These are phyloP conservation scores for Elegia similella DNA, from an alignment of 2,888 invertebrate species.

Conservation along the genomic window DNA sequence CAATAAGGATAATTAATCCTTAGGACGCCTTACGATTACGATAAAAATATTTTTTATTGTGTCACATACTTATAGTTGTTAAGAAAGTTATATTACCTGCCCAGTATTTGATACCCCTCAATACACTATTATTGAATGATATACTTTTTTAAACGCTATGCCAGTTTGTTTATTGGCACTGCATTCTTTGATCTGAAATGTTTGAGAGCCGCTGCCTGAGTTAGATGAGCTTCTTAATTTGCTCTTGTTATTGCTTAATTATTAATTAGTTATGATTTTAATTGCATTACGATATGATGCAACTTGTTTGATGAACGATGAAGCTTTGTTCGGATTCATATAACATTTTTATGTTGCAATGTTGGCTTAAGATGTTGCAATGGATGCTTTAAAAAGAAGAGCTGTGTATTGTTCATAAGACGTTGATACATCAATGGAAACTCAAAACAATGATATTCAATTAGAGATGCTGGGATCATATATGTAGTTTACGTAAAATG, in stretches of 20 bases:
- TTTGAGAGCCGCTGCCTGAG: background rate
- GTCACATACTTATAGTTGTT: too few species aligned
- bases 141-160: too few species aligned
- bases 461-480: background rate
- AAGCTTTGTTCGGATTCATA: background rate
- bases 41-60: too few species aligned
- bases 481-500: background rate
- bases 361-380: background rate
- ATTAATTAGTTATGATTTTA: conserved; percentile 48
- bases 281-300: conserved; percentile 31
- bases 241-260: conserved; percentile 39
- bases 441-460: conserved; percentile 4
- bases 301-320: background rate
- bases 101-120: too few species aligned
- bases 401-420: background rate
- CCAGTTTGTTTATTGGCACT: too few species aligned
- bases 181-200: too few species aligned
- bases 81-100: too few species aligned
- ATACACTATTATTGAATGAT: too few species aligned
- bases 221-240: conserved; percentile 42
- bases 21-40: too few species aligned
- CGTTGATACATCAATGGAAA: background rate
- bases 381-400: conserved; percentile 2
- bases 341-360: background rate
- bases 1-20: too few species aligned